Evolutionary conservation across 92 coral and sea anemone genomes (phyloP).

Genomic region (Bergia sp.): DNA sequence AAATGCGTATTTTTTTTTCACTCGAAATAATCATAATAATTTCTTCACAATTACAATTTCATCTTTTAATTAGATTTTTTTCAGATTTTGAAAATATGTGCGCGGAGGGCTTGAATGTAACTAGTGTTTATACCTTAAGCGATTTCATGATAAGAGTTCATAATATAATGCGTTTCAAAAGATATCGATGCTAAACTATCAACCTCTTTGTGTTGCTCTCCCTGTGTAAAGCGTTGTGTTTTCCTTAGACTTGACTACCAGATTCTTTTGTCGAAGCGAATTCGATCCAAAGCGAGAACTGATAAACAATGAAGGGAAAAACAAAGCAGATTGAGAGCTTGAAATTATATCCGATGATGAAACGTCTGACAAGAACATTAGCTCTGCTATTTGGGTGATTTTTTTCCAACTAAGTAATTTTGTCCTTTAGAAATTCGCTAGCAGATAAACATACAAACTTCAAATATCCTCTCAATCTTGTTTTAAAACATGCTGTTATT

Average conservation of each 20-base stretch:
- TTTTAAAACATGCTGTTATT: not conserved
- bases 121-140: not conserved
- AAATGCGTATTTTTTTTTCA: not conserved
- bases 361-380: not conserved
- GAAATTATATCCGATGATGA: not conserved
- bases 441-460: not conserved
- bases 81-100: slow-evolving; percentile 16
- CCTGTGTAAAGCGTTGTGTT: not conserved
- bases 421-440: not conserved
- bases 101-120: slow-evolving; percentile 2
- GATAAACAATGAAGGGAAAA: not conserved
- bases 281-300: not conserved
- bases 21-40: not conserved
- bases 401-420: not conserved
- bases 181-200: not conserved
- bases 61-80: slow-evolving; percentile 19
- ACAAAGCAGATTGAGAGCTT: not conserved
- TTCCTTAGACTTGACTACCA: not conserved
- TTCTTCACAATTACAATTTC: not conserved
- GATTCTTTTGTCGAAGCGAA: not conserved
- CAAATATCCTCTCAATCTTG: not conserved
- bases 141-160: slow-evolving; percentile 12
- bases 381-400: not conserved
- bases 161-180: not conserved
- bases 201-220: not conserved